A percentile compares a stretch with the other conserved stretches of the same genome.
phyloP scores from a whole-genome alignment of 1,140 invertebrate genomes.

The Cardiocondyla obscurior region DNA sequence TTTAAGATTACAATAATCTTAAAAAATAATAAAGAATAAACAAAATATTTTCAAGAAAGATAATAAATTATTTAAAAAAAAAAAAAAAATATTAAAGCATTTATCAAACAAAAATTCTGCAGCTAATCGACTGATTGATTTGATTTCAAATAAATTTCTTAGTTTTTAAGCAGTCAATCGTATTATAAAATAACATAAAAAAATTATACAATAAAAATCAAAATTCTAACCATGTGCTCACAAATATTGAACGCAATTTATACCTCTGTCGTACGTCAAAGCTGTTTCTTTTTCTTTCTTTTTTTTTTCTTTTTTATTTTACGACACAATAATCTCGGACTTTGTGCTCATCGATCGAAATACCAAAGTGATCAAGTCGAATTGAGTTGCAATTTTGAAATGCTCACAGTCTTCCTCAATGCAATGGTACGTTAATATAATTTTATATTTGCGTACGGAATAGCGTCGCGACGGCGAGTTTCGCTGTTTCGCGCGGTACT shows the following conservation, averaged over 20 bases:
- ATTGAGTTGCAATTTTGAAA: neutral
- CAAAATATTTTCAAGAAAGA: neutral
- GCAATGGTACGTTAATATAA: neutral
- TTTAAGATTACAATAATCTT: neutral
- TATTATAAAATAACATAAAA: neutral
- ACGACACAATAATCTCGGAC: neutral
- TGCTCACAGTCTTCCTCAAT: neutral
- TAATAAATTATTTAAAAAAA: neutral
- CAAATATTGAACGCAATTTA: neutral
- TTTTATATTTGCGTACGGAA: neutral
- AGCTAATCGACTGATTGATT: neutral
- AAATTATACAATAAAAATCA: neutral
- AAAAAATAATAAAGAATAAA: neutral
- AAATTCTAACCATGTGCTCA: neutral
- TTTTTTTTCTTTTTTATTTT: too few species aligned
- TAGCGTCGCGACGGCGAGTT: slow-evolving; percentile 26
- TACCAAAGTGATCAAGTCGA: neutral
- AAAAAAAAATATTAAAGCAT: neutral
- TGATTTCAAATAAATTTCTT: neutral
- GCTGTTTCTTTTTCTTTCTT: too few species aligned
- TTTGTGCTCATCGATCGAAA: neutral
- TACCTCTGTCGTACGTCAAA: neutral
- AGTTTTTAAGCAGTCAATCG: too few species aligned
- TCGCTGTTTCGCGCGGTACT: slow-evolving; percentile 50
- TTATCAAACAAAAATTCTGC: neutral